Base-by-base conservation (phyloP, 2,888 invertebrate species). In the Gastrophysa polygoni region DNA sequence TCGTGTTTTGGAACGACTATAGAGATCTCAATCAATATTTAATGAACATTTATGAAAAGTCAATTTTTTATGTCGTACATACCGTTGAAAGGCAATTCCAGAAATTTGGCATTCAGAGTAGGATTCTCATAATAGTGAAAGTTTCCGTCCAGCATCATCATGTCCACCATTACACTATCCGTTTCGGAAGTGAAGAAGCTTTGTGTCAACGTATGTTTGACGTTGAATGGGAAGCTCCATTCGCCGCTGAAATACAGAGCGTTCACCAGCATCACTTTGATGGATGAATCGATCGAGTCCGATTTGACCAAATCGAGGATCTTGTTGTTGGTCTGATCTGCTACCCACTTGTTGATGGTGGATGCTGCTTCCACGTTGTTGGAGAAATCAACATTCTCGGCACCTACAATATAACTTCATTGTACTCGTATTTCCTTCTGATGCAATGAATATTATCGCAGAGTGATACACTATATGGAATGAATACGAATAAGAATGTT, bases 381-480 rank as follows among this genome's bases (percentile, higher is more conserved):
- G 8, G 21, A 49, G 58, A 78, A 79, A 59, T 79, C 69, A 1
- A 80, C 60, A 57, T 70, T 73, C 66, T 89, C 85, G 2, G 88
- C 83, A 4, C 83, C 85, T 1, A 90, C 86, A n/a, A n/a, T n/a
- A n/a, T n/a, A n/a, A n/a, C n/a, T n/a, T n/a, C n/a, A n/a, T n/a
- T n/a, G n/a, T n/a, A n/a, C n/a, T n/a, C n/a, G n/a, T n/a, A n/a
- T n/a, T n/a, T n/a, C n/a, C n/a, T n/a, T n/a, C n/a, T n/a, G n/a
- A n/a, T n/a, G n/a, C n/a, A n/a, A n/a, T n/a, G n/a, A n/a, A n/a
- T n/a, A n/a, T n/a, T n/a, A n/a, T n/a, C n/a, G n/a, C n/a, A n/a
- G n/a, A n/a, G n/a, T n/a, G n/a, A n/a, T n/a, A n/a, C n/a, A n/a
- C n/a, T n/a, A n/a, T n/a, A n/a, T n/a, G n/a, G n/a, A n/a, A n/a